Conservation (phyloP, 2,888 invertebrate genomes). For the Phragmatobia fuliginosa region DNA sequence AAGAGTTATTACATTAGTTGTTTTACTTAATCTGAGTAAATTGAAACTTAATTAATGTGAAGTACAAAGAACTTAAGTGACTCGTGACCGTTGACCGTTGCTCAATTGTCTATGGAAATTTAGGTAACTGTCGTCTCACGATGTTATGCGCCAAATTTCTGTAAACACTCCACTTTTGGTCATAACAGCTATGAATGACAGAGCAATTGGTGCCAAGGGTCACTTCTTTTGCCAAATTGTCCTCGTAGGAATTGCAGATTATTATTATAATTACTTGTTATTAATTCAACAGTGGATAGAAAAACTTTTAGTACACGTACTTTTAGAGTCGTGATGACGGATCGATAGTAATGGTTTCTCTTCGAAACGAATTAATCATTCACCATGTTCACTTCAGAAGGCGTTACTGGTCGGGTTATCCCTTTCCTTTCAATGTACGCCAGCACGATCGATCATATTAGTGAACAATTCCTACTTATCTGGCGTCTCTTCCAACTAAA, state of each 20-base stretch:
- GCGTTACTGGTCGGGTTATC: background rate
- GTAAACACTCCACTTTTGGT: slow-evolving; percentile 66
- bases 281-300: background rate
- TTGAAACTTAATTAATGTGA: slow-evolving; percentile 60
- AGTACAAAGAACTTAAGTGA: slow-evolving; percentile 58
- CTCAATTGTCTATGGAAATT: slow-evolving; percentile 72
- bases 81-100: slow-evolving; percentile 62
- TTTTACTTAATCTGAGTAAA: slow-evolving; percentile 52
- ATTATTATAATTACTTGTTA: background rate
- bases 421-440: background rate
- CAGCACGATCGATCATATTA: background rate
- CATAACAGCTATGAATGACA: slow-evolving; percentile 65
- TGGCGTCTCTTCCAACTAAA: background rate
- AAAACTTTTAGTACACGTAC: background rate
- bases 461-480: background rate
- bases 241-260: slow-evolving; percentile 50
- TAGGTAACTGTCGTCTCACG: slow-evolving; percentile 69
- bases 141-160: slow-evolving; percentile 61
- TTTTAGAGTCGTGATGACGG: background rate
- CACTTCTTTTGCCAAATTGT: slow-evolving; percentile 41
- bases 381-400: background rate
- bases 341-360: background rate
- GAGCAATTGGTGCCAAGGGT: slow-evolving; percentile 62
- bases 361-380: background rate
- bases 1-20: slow-evolving; percentile 33